Base-by-base conservation (phyloP, 1,140 invertebrate species). In the Camponotus vicinus region DNA sequence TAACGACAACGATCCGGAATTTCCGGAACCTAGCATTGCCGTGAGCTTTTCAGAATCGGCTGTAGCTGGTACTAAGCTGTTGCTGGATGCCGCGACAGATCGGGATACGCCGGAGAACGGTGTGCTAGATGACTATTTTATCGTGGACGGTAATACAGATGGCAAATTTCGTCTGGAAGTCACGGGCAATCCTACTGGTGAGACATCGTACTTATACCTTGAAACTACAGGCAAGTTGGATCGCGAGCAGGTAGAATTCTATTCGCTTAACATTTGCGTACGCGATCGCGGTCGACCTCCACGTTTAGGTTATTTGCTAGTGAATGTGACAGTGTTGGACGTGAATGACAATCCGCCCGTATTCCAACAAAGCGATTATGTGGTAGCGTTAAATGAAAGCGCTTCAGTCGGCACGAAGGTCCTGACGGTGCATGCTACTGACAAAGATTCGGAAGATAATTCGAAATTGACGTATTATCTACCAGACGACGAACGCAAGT, bases 261-360 rank as follows among this genome's bases (percentile, higher is more conserved):
- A 99, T 92, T 96, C 96, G 63, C 95, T 99, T 40, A 99, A 99
- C 93, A 97, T 99, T 85, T 98, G 98, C 27, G 98, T 98, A 0
- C 95, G 97, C 69, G 98, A 99, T 95, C 97, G 98, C 3, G 98
- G 98, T 4, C 96, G 94, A 75, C 98, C 98, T 3, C 96, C 98
- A 0, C 96, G 97, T 88, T 96, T 97, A 85, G 98, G 98, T 32
- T 99, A 97, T 93, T 95, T 99, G 21, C 96, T 97, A 94, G 98
- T 99, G n/a, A 98, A 98, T 93, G 97, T 99, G 11, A 97, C 97
- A 18, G 97, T 99, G 78, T 94, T 99, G 71, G 99, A 99, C 94
- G 98, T 98, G 0, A 99, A 99, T 93, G 98, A 99, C 93, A 99
- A 99, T 95, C 98, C 98, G 21, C 99, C 99, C 37, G 97, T 98